Evolutionary conservation across 2,888 invertebrate genomes (phyloP).

Genomic region (Ichneumoninae sp.): DNA sequence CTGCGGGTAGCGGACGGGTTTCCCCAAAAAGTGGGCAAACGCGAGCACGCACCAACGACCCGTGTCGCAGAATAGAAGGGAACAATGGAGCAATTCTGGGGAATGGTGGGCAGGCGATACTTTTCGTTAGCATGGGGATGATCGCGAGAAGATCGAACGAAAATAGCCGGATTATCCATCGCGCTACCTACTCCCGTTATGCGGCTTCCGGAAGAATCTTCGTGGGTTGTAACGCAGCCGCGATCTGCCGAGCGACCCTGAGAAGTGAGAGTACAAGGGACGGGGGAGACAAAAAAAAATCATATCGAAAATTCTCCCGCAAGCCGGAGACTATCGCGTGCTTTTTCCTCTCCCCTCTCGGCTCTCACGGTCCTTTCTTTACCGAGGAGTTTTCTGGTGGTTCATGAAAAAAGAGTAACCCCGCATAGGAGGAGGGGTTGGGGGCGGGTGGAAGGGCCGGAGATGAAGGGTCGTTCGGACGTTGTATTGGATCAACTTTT

Average conservation of each 20-base stretch:
- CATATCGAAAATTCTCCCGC: conserved; percentile 44
- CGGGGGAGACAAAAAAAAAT: background rate
- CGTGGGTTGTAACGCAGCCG: conserved; percentile 1
- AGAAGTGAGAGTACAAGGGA: background rate
- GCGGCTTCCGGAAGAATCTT: conserved; percentile 34
- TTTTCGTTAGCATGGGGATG: conserved; percentile 48
- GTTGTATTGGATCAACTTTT: conserved; percentile 52
- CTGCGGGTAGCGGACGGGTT: conserved; percentile 51
- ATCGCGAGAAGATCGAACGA: conserved; percentile 67
- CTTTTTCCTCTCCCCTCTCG: conserved; percentile 21
- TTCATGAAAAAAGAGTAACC: conserved; percentile 63
- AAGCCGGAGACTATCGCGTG: conserved; percentile 40
- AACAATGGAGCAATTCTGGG: background rate
- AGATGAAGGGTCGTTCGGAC: conserved; percentile 20
- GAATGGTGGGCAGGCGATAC: conserved; percentile 29
- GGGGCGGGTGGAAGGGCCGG: conserved; percentile 58
- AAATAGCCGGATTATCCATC: conserved; percentile 64
- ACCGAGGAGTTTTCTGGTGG: conserved; percentile 42
- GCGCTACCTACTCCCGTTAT: conserved; percentile 24
- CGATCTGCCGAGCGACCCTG: background rate
- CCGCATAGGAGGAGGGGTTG: conserved; percentile 67
- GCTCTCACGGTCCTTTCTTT: conserved; percentile 26
- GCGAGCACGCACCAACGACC: background rate
- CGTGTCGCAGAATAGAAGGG: background rate
- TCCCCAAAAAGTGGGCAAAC: background rate